These are phyloP conservation scores for Coreius guichenoti DNA, from an alignment of 2,797 vertebrate species.

Conservation along the genomic window DNA sequence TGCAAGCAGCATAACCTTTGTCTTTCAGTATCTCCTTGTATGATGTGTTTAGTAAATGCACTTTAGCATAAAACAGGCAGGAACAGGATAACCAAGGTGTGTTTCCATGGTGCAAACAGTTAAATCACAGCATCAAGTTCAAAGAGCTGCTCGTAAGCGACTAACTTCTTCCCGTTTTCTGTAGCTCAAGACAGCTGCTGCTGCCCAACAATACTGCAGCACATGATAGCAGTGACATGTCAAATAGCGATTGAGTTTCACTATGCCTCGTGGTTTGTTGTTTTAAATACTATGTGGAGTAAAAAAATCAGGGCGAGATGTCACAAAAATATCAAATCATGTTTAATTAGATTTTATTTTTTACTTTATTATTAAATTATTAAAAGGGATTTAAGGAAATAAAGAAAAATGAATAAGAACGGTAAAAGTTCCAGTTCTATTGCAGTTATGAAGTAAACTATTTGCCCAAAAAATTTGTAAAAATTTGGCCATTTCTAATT, in stretches of 20 bases:
- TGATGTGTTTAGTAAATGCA: conserved; percentile 1
- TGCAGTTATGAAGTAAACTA: too few relatives aligned
- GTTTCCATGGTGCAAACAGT: conserved; percentile 30
- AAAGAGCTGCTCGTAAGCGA: conserved; percentile 23
- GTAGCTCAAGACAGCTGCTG: conserved; percentile 37
- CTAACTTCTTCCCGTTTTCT: background rate
- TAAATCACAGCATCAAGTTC: conserved; percentile 34
- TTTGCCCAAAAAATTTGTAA: too few relatives aligned
- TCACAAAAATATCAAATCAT: conserved; percentile 15
- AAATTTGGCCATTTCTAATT: too few relatives aligned
- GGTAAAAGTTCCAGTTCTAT: too few relatives aligned
- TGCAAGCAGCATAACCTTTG: background rate
- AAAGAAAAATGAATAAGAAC: too few relatives aligned
- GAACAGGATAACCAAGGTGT: conserved; percentile 6
- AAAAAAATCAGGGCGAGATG: background rate
- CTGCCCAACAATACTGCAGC: background rate
- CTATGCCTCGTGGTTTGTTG: background rate
- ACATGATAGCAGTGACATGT: conserved; percentile 5
- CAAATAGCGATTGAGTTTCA: conserved; percentile 14
- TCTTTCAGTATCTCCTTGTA: conserved; percentile 1
- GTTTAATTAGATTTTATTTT: background rate
- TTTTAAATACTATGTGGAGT: conserved; percentile 24
- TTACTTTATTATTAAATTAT: too few relatives aligned
- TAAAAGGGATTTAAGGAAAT: too few relatives aligned
- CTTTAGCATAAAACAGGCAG: conserved; percentile 26